These are phyloP conservation scores for Calliopsis andreniformis DNA, from an alignment of 1,140 invertebrate species.

Conservation along the genomic window DNA sequence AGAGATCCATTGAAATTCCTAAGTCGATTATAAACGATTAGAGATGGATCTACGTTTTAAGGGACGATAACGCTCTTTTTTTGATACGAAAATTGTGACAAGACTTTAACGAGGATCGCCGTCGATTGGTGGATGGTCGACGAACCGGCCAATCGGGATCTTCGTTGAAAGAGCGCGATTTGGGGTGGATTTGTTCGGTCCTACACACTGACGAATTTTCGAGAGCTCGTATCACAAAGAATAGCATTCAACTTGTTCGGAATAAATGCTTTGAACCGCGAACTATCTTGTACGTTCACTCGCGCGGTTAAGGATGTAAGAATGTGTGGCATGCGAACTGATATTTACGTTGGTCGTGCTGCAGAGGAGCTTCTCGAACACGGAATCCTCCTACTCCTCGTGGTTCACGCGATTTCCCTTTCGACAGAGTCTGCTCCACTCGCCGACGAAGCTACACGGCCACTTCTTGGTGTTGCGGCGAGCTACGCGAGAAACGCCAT, in stretches of 20 bases:
- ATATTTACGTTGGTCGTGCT: constrained; percentile 55
- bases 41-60: neutral
- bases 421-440: neutral
- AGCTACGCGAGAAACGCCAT: constrained; percentile 70
- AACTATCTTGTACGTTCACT: constrained; percentile 3
- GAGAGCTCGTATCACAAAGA: neutral
- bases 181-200: constrained; percentile 15
- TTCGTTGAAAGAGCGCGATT: constrained; percentile 41
- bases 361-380: neutral
- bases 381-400: neutral
- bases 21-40: neutral
- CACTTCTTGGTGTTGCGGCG: neutral
- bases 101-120: neutral
- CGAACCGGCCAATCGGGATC: constrained; percentile 23
- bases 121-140: constrained; percentile 13
- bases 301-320: constrained; percentile 22
- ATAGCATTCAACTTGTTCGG: neutral
- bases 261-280: neutral
- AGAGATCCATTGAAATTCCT: too few relatives aligned
- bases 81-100: neutral
- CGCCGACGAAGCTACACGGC: constrained; percentile 3
- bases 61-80: neutral
- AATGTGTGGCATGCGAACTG: constrained; percentile 44
- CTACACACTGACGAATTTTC: neutral
- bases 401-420: neutral